Evolutionary conservation across 2,113 vertebrate species (phyloP).

Genomic region (Telmatochromis brichardi): DNA sequence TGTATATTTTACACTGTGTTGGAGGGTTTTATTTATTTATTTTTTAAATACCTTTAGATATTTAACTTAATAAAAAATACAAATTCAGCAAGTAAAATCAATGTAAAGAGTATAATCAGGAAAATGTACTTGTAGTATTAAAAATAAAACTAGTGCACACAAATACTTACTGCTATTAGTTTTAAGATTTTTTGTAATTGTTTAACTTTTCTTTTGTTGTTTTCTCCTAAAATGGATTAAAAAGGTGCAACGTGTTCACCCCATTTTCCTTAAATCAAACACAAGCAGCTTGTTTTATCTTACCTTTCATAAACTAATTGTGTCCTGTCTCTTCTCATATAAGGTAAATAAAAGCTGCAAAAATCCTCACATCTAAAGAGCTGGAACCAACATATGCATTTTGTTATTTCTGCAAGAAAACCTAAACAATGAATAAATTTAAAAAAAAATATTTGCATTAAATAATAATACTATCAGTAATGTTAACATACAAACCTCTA

Average conservation of each 20-base stretch:
- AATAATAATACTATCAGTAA: neutral
- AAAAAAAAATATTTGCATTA: neutral
- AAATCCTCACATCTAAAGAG: neutral
- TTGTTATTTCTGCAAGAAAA: too few species aligned
- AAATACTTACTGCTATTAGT: accelerated
- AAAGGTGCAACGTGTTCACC: neutral
- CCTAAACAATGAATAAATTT: neutral
- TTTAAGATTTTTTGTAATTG: neutral
- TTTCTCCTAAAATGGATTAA: neutral
- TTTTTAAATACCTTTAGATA: neutral
- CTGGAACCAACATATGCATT: neutral
- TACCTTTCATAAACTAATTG: neutral
- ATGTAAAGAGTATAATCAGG: neutral
- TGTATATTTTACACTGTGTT: neutral
- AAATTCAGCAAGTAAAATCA: neutral
- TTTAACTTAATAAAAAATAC: neutral
- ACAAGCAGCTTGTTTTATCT: accelerated
- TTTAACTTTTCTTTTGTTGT: neutral
- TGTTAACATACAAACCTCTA: neutral
- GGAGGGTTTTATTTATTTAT: neutral
- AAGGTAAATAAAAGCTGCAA: neutral
- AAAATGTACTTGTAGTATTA: neutral
- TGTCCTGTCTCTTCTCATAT: neutral
- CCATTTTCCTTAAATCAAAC: neutral
- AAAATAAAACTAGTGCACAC: neutral